These are phyloP conservation scores for Genyomyrus donnyi DNA, from an alignment of 2,113 vertebrate genomes.

Conservation along the genomic window DNA sequence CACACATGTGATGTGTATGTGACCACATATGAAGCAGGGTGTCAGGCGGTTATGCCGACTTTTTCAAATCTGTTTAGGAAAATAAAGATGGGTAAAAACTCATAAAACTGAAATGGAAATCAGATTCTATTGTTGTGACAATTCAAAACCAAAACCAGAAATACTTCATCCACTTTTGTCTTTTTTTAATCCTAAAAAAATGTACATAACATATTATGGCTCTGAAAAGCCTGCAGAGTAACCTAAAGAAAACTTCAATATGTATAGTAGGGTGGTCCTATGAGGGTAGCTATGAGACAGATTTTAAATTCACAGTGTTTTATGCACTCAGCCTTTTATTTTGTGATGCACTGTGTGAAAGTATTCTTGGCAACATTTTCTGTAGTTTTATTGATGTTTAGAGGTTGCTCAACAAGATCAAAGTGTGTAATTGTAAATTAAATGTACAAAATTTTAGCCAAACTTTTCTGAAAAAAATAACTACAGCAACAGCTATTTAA, in stretches of 20 bases:
- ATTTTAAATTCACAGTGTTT: background rate
- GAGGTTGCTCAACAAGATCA: background rate
- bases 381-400: background rate
- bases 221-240: background rate
- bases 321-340: background rate
- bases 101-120: background rate
- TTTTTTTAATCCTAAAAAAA: slow-evolving; percentile 56
- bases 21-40: background rate
- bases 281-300: background rate
- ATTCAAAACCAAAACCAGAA: background rate
- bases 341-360: background rate
- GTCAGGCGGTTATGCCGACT: no score
- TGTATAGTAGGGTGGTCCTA: background rate
- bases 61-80: background rate
- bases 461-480: background rate
- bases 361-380: background rate
- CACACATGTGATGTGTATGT: background rate
- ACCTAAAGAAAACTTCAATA: slow-evolving; percentile 22
- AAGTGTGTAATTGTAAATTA: background rate
- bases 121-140: background rate
- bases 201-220: slow-evolving; percentile 24
- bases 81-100: background rate
- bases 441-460: background rate
- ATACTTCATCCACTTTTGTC: slow-evolving; percentile 52
- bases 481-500: background rate